Evolutionary conservation across 2,888 invertebrate genomes (phyloP).

Genomic region (Epistrophella euchroma): DNA sequence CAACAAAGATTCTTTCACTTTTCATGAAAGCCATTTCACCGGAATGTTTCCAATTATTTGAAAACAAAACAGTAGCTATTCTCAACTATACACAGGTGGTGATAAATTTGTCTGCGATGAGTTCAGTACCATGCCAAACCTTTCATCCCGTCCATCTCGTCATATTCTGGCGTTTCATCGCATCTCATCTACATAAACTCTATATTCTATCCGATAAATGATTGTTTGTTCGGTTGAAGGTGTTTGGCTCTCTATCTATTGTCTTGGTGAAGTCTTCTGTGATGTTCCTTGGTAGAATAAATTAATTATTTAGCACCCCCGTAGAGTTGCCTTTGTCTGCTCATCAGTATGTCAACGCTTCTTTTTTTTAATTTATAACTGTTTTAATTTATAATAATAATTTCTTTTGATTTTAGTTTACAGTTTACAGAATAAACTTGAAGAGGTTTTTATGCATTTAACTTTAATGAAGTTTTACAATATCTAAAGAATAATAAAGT

Average conservation of each 20-base stretch:
- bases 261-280: neutral
- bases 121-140: conserved; percentile 5
- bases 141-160: conserved; percentile 6
- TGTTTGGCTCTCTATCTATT: neutral
- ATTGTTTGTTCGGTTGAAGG: neutral
- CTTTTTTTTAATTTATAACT: neutral
- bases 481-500: no score
- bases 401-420: neutral
- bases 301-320: conserved; percentile 16
- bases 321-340: neutral
- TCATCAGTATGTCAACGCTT: neutral
- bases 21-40: neutral
- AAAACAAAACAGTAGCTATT: conserved; percentile 13
- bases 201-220: neutral
- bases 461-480: no score
- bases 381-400: neutral
- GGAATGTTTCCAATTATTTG: conserved; percentile 16
- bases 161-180: neutral
- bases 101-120: conserved; percentile 28
- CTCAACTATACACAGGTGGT: neutral
- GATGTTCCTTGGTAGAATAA: neutral
- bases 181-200: neutral
- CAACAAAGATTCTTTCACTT: neutral
- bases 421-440: neutral
- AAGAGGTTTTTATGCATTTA: no score